Base-by-base conservation (phyloP, 2,888 invertebrate species). In the Synergus itoensis region DNA sequence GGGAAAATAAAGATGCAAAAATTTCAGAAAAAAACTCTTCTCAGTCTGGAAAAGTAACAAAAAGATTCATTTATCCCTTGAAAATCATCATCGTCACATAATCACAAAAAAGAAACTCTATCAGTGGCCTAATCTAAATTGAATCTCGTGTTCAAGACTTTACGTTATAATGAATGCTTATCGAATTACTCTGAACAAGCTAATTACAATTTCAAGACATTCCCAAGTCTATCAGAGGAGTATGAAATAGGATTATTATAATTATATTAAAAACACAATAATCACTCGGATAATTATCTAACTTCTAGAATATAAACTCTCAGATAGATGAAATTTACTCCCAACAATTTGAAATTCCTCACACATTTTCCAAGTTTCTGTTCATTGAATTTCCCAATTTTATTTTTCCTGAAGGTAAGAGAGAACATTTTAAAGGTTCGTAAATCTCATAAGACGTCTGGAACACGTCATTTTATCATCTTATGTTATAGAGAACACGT, bases 101-200 rank as follows among this genome's bases (percentile, higher is more conserved):
- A 21, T 60, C 12, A 21, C 9, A 2, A 12, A 18, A 57, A 21
- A 11, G 60, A 11, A 60, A 60, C 57, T 18, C 11, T 11, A 60
- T 60, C 18, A 60, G 9, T 60, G 9, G 8, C 1, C n/a, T 11
- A 18, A 60, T 21, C 18, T 4, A 60, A 16, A 12, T 14, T 36
- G 16, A 77, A 45, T 62, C 69, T 69, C 76, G n/a, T 36, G 60
- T 45, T 45, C 45, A 12, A 45, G 11, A 28, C 69, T 76, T 18
- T 69, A 45, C 18, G 57, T 41, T 53, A 73, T 73, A 76, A 78
- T 76, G 78, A 78, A 77, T 62, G 67, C 4, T 81, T 81, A 84
- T 81, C 81, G 79, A 80, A 82, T 82, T 79, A 78, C 79, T 60
- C 76, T 80, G 80, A 81, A 81, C 76, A 76, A 80, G 79, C 76